phyloP scores from a whole-genome alignment of 2,113 vertebrate genomes.

The Ctenomys sociabilis region DNA sequence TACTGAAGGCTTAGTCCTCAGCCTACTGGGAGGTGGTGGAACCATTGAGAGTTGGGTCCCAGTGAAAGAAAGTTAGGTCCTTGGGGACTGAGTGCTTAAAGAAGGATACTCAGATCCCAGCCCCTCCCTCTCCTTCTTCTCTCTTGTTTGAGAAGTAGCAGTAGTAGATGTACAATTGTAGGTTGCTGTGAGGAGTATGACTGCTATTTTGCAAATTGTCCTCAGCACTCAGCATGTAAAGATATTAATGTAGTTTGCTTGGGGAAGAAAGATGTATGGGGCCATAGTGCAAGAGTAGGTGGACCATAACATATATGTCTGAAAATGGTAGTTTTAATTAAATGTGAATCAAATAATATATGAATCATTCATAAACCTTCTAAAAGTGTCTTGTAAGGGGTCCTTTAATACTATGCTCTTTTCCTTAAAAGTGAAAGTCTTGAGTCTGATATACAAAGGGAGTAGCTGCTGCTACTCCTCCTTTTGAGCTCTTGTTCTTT shows the following conservation, averaged over 20 bases:
- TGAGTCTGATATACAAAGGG: background rate
- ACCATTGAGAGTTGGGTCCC: background rate
- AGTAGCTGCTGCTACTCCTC: too few species aligned
- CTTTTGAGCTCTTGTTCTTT: too few species aligned
- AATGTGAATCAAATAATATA: background rate
- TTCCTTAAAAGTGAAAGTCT: background rate
- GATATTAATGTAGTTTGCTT: background rate
- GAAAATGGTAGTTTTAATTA: conserved; percentile 28
- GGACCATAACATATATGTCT: background rate
- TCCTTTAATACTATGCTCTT: background rate
- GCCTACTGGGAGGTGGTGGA: background rate
- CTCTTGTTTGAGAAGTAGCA: too few species aligned
- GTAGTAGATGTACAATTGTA: background rate
- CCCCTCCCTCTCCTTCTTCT: background rate
- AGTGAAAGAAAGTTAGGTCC: background rate
- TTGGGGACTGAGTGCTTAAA: background rate
- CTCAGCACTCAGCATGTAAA: background rate
- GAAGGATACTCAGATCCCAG: background rate
- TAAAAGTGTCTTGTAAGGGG: background rate
- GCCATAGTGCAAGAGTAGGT: background rate
- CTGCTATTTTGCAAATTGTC: conserved; percentile 12
- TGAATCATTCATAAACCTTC: background rate
- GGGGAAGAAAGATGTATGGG: background rate
- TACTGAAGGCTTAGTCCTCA: background rate
- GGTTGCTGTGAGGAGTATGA: background rate